Evolutionary conservation across 2,797 vertebrate species (phyloP).

Genomic region (Chelmon rostratus): DNA sequence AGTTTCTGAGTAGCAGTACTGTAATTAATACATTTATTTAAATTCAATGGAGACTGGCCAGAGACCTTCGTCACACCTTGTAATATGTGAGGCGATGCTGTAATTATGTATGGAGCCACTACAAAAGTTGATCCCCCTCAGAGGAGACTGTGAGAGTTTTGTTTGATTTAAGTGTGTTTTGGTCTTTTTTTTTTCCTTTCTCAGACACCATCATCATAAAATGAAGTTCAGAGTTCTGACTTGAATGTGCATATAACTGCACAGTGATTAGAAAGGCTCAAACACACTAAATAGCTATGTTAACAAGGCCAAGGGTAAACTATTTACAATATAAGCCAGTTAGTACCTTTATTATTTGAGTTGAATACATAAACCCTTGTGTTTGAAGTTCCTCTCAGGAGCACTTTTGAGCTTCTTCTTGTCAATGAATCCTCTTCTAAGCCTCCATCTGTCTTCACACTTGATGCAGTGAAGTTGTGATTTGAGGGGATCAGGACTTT

Average conservation of each 20-base stretch:
- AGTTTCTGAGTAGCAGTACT: neutral
- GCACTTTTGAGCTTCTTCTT: neutral
- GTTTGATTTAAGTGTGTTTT: slow-evolving; percentile 6
- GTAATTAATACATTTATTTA: neutral
- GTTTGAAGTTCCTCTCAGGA: slow-evolving; percentile 1
- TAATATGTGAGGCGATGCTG: neutral
- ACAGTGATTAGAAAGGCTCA: slow-evolving; percentile 23
- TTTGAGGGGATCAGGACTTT: slow-evolving; percentile 21
- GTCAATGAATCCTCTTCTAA: slow-evolving; percentile 10
- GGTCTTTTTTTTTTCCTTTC: neutral
- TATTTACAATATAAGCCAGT: neutral
- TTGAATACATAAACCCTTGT: neutral
- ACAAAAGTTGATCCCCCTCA: neutral
- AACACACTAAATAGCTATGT: neutral
- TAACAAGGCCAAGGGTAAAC: neutral
- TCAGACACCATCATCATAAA: neutral
- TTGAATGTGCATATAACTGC: slow-evolving; percentile 11
- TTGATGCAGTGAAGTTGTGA: neutral
- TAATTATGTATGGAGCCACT: neutral
- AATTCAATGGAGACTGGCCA: neutral
- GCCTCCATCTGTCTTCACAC: slow-evolving; percentile 14
- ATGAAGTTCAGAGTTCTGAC: neutral
- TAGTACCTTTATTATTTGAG: neutral
- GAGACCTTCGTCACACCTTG: neutral
- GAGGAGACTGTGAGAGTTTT: neutral